Conservation (phyloP, 2,113 vertebrate genomes). For the Aegithalos caudatus region DNA sequence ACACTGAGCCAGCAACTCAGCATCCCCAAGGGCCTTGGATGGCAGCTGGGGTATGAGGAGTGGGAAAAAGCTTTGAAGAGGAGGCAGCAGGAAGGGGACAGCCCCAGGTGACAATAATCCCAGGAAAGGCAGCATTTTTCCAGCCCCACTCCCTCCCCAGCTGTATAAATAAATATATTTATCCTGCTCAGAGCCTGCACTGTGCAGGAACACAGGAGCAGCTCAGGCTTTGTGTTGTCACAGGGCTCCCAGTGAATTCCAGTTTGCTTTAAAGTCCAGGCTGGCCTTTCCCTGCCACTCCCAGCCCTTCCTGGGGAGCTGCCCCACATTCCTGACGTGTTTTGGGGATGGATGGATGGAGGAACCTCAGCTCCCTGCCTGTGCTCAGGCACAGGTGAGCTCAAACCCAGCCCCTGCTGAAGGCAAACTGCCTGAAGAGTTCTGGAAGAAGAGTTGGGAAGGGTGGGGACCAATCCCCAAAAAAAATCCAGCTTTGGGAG, state of each 20-base stretch:
- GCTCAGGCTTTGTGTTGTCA: not conserved
- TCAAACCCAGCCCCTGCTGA: not conserved
- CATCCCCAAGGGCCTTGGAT: not conserved
- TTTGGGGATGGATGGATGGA: not conserved
- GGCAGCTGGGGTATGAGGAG: not conserved
- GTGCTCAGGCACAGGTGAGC: not conserved
- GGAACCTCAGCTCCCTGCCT: not conserved
- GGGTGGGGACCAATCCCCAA: not conserved
- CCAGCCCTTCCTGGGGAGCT: not conserved
- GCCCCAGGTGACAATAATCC: no score
- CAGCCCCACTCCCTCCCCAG: not conserved
- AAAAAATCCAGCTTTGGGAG: not conserved
- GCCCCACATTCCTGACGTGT: not conserved
- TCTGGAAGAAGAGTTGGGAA: not conserved
- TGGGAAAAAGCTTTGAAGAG: accelerated
- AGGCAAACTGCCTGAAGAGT: not conserved
- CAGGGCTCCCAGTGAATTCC: not conserved
- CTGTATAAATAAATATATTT: not conserved
- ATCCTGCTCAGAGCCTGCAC: not conserved
- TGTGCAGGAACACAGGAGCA: not conserved
- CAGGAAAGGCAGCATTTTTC: no score
- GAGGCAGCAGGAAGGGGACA: not conserved
- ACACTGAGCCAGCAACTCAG: accelerated
- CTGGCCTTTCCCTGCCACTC: not conserved
- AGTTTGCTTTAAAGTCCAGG: not conserved